A percentile compares a stretch with the other conserved stretches of the same genome.
phyloP scores from a whole-genome alignment of 1,140 invertebrate species.

The Drosophila kikkawai region DNA sequence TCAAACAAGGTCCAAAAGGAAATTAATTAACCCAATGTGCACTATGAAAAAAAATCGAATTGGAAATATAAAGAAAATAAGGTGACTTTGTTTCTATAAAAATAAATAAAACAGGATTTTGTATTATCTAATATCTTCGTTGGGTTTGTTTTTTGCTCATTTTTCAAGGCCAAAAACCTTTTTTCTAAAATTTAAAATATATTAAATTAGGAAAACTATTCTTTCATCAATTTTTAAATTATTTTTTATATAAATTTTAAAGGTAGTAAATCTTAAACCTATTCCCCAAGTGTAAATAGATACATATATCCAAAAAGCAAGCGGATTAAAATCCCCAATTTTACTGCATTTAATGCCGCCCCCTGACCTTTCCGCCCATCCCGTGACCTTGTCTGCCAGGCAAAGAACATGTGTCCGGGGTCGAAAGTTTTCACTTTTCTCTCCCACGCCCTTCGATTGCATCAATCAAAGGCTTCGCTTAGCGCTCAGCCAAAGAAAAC shows the following conservation, averaged over 20 bases:
- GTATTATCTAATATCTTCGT: too few relatives aligned
- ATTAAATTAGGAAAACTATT: too few relatives aligned
- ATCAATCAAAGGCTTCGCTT: slow-evolving; percentile 69
- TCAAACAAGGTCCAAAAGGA: slow-evolving; percentile 45
- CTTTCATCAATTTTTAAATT: not conserved
- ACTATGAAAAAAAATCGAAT: not conserved
- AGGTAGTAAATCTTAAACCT: too few relatives aligned
- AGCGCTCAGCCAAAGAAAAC: slow-evolving; percentile 55
- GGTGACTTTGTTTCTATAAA: too few relatives aligned
- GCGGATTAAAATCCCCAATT: slow-evolving; percentile 14
- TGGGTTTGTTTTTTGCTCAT: too few relatives aligned
- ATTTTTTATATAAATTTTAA: not conserved
- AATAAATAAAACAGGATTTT: too few relatives aligned
- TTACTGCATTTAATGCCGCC: slow-evolving; percentile 22
- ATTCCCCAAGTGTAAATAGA: slow-evolving; percentile 1
- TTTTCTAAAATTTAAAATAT: not conserved
- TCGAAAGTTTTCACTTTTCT: slow-evolving; percentile 51
- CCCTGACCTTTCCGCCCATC: slow-evolving; percentile 32
- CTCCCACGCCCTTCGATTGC: slow-evolving; percentile 27
- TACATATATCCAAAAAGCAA: slow-evolving; percentile 5
- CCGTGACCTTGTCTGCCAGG: slow-evolving; percentile 60
- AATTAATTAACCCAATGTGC: slow-evolving; percentile 67
- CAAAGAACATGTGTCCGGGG: slow-evolving; percentile 59
- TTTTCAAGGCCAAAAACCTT: too few relatives aligned
- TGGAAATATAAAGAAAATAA: too few relatives aligned